Evolutionary conservation across 2,888 invertebrate genomes (phyloP), one percentile per base, ranked within the genome.

Genomic region (Agriopis aurantiaria): DNA sequence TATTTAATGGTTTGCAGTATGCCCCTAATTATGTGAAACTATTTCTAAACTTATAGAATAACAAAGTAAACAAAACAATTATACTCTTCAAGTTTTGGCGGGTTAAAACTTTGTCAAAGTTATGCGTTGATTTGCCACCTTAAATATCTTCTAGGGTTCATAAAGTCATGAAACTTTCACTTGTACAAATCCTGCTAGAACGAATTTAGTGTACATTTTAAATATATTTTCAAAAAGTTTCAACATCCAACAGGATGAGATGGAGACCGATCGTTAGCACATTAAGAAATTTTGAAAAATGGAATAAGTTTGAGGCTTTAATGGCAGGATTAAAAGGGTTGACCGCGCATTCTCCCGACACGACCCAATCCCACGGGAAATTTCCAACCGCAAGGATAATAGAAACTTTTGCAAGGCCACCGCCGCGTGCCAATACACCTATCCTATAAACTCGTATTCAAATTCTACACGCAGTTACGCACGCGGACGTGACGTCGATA

Each of bases 381-480:
- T 73, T 67, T 59, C 68, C 77, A 72, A 71, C 75, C 74, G 53
- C 74, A 75, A 74, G 69, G 72, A 74, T 74, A 77, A 76, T 73
- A 80, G 62, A 78, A 80, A 80, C 73, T 79, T 80, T 75, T 76
- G 74, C 72, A 66, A 74, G 76, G 72, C 66, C 66, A 58, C 68
- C 69, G 65, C 71, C 72, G 61, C 17, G 52, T 52, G 61, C 56
- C 70, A 64, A 79, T 78, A 79, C 71, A 78, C 76, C 68, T 68
- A 76, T 43, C 43, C 43, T 69, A 77, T 62, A 51, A 55, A 58
- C 79, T 78, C 74, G 80, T 78, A 86, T 88, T 87, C 82, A 83
- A 85, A 88, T 88, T 87, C 82, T 72, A 79, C 73, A 76, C 85
- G 82, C 83, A 82, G 75, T 77, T 75, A 81, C 80, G 80, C 76